A percentile compares a stretch with the other conserved stretches of the same genome.
phyloP scores from a whole-genome alignment of 2,888 invertebrate species.

The Caenorhabditis becei region DNA sequence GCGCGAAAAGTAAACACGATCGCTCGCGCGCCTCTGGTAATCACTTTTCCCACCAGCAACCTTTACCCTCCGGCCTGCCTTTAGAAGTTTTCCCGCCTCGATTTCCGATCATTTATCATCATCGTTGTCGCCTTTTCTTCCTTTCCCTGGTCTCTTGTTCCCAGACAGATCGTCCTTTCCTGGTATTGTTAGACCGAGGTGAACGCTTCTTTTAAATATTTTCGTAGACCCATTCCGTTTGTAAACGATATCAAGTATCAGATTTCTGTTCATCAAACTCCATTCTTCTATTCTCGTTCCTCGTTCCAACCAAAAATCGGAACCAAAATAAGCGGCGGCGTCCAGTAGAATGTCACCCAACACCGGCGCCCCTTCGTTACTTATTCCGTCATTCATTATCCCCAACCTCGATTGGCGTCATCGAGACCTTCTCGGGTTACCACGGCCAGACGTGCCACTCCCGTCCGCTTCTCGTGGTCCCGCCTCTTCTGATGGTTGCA shows the following conservation, averaged over 20 bases:
- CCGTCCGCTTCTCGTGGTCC: slow-evolving; percentile 7
- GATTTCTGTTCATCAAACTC: no score
- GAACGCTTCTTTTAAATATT: no score
- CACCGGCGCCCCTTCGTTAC: slow-evolving; percentile 54
- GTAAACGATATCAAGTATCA: no score
- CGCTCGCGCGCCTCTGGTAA: slow-evolving; percentile 39
- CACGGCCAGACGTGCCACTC: slow-evolving; percentile 1
- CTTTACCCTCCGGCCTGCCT: slow-evolving; percentile 16
- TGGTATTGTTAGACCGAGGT: no score
- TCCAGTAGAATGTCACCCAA: slow-evolving; percentile 47
- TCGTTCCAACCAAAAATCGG: slow-evolving; percentile 33
- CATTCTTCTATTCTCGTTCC: no score
- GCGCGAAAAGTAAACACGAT: slow-evolving; percentile 56
- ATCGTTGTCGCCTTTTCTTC: background rate
- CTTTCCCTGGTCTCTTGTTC: background rate
- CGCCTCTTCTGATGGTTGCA: slow-evolving; percentile 25
- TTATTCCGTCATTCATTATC: slow-evolving; percentile 55
- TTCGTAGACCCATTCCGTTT: no score
- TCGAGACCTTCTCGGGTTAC: slow-evolving; percentile 57
- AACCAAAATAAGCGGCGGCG: slow-evolving; percentile 14
- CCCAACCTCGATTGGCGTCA: slow-evolving; percentile 56
- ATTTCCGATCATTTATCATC: slow-evolving; percentile 3
- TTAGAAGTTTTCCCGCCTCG: slow-evolving; percentile 12
- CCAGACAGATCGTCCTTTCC: slow-evolving; percentile 18
- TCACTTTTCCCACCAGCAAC: slow-evolving; percentile 36